These are phyloP conservation scores for Acrossocheilus fasciatus DNA, from an alignment of 2,797 vertebrate species.

Conservation along the genomic window DNA sequence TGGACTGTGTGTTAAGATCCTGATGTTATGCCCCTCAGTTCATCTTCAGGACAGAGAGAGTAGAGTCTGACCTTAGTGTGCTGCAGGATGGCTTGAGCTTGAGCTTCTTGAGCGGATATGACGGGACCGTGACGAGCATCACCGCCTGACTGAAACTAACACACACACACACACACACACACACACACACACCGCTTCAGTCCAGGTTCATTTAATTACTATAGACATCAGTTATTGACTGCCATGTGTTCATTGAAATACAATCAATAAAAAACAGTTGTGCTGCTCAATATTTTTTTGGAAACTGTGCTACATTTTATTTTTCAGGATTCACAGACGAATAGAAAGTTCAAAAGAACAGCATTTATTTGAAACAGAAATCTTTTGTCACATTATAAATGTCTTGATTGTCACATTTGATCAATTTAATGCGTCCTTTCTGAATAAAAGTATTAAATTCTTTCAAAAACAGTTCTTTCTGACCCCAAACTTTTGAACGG, in stretches of 20 bases:
- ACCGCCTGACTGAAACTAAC: constrained; percentile 89
- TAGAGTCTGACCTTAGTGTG: constrained; percentile 87
- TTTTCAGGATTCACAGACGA: background rate
- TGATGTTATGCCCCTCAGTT: background rate
- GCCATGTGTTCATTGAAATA: background rate
- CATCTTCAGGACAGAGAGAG: background rate
- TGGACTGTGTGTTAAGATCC: background rate
- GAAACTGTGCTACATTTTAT: too few species aligned
- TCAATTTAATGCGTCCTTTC: background rate
- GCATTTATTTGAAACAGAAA: background rate
- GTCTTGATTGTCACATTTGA: background rate
- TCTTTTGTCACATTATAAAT: background rate
- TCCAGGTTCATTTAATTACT: background rate
- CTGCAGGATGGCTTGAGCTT: constrained; percentile 96
- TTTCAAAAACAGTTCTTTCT: background rate
- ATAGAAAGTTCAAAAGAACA: background rate
- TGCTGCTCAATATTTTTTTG: too few species aligned
- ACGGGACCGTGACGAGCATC: constrained; percentile 84
- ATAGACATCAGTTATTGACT: background rate
- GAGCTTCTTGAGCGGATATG: constrained; percentile 93
- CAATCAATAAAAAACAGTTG: background rate
- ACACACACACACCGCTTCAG: background rate
- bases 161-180: constrained; percentile 28
- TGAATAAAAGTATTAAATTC: background rate
- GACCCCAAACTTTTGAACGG: background rate